Evolutionary conservation across 2,888 invertebrate species (phyloP).

Genomic region (Apamea sordens): DNA sequence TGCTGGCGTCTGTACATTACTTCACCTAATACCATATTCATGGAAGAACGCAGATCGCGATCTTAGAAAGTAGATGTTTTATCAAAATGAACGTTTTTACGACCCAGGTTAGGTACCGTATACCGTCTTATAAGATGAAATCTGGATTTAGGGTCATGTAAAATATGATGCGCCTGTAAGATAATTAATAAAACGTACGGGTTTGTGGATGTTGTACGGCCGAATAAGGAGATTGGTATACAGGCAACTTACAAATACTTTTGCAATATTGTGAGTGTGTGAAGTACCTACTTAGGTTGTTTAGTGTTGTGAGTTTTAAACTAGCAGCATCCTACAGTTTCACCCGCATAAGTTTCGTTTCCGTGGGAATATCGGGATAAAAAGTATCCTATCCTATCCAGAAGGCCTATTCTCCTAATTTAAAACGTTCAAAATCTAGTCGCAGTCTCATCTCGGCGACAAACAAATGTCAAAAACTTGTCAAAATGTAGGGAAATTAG

Average conservation of each 20-base stretch:
- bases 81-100: slow-evolving; percentile 19
- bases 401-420: too few relatives aligned
- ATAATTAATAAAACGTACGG: background rate
- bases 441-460: too few relatives aligned
- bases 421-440: too few relatives aligned
- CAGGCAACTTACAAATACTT: background rate
- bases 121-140: background rate
- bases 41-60: background rate
- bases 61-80: slow-evolving; percentile 1
- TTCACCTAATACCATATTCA: slow-evolving; percentile 6
- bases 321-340: too few relatives aligned
- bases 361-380: too few relatives aligned
- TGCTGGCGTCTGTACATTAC: too few relatives aligned
- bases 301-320: too few relatives aligned
- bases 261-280: background rate
- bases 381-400: too few relatives aligned
- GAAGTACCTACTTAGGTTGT: too few relatives aligned
- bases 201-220: background rate
- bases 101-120: background rate
- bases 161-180: background rate
- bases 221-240: background rate
- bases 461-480: too few relatives aligned
- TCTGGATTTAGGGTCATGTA: slow-evolving; percentile 10
- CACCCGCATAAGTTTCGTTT: too few relatives aligned
- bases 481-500: too few relatives aligned